Base-by-base conservation (phyloP, 2,797 vertebrate species). In the Clamator glandarius region DNA sequence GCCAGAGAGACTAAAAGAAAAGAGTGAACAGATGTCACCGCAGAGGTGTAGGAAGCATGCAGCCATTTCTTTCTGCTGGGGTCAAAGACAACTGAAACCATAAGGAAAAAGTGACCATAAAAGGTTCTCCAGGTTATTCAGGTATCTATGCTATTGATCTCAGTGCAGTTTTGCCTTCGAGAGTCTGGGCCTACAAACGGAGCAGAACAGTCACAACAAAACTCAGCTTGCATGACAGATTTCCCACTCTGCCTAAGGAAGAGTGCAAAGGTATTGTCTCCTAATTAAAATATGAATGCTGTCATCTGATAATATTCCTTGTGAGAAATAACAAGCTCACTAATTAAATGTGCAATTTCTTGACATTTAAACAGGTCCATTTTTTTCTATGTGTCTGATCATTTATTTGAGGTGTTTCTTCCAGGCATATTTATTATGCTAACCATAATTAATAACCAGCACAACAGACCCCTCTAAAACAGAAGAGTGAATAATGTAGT, bases 241-340 rank as follows among this genome's bases (percentile, higher is more conserved):
- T 90, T 83, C 35, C 14, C 84, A 52, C 58, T 81, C 62, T 85
- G 91, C 87, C 68, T 84, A 84, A 87, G 50, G 57, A 94, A 74
- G 77, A 89, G 63, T 90, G 78, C 84, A 95, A 93, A 97, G 89
- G 74, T 95, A 94, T 94, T 91, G 57, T 92, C 77, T 95, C 63
- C 61, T 96, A 96, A 96, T 96, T 94, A 97, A 94, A 94, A 91
- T 95, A 94, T 86, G 87, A 96, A 97, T 82, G 74, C 92, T 95
- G 95, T 95, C 96, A 94, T 93, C 84, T 89, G 75, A 90, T 94
- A 91, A 95, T 95, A 55, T 68, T 93, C 52, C 55, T 90, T 93
- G 66, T 90, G 87, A 95, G 75, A 90, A 92, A 92, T 95, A 97
- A 95, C 91, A 95, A 94, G 87, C 87, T 95, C 5, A 5, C 87